Base-by-base conservation (phyloP, 2,888 invertebrate species). In the Helicoverpa assulta region DNA sequence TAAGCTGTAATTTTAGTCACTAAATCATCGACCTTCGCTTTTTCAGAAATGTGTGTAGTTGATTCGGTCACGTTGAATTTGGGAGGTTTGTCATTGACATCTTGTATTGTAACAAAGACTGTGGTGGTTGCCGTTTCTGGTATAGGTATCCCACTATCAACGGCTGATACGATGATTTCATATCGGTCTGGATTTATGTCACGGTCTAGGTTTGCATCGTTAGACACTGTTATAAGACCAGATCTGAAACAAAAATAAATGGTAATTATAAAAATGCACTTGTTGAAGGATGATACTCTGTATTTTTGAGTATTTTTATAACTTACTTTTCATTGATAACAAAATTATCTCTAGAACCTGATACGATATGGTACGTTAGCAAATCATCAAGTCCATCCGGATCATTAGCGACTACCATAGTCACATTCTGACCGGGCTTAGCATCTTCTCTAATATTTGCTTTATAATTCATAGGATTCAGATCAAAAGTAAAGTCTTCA, bases 1-100 rank as follows among this genome's bases (percentile, higher is more conserved):
- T 94, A 94, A 0, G 98, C 98, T 59, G 92, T 89, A 0, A 98
- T 96, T 83, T 95, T 96, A 7, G 97, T 90, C 0, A 98, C 97
- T 6, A 96, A 89, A 76, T 97, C 96, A 75, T 96, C 97, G 18
- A 96, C 92, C 73, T 96, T 95, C 0, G 97, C 96, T 82, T 97
- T 96, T 87, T 98, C 98, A 0, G 97, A 97, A 6, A 98, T 96
- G 80, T 98, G 97, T 29, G 97, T 97, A 0, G 97, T 96, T 62
- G 96, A 96, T 76, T 97, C 97, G 59, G 96, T 96, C 57, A 96
- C 95, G 63, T 96, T 97, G 80, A 98, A 98, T 70, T 95, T 96
- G 0, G 98, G 98, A 18, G 98, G 96, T 85, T 98, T 98, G 86
- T 98, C 98, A 83, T 98, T 98, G 0, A 98, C 97, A 82, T 98